A percentile compares a stretch with the other conserved stretches of the same genome.
These are phyloP conservation scores for Diachasma alloeum DNA, from an alignment of 1,140 invertebrate species.

Conservation along the genomic window DNA sequence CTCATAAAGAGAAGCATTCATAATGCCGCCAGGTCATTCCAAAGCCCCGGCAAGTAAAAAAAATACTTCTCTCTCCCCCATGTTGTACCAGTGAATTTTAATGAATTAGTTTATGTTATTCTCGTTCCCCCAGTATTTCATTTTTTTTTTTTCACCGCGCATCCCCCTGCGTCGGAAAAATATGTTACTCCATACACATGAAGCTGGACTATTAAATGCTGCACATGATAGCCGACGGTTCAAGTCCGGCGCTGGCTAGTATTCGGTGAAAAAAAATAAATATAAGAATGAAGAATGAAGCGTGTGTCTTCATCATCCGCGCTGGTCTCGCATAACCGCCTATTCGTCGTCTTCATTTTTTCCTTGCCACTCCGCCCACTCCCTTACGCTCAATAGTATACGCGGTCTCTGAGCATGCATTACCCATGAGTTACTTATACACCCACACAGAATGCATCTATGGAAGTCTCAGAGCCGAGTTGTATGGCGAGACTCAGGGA, in stretches of 20 bases:
- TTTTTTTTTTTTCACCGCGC: not conserved
- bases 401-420: slow-evolving; percentile 16
- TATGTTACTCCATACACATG: not conserved
- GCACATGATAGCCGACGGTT: not conserved
- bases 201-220: not conserved
- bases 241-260: too few species aligned
- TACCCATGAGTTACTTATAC: slow-evolving; percentile 22
- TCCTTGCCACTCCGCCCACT: not conserved
- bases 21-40: not conserved
- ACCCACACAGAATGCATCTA: not conserved
- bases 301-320: not conserved
- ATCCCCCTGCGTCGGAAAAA: not conserved
- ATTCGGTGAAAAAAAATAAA: not conserved
- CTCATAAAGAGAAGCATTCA: not conserved
- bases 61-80: not conserved
- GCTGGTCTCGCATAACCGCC: not conserved
- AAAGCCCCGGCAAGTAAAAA: not conserved
- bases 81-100: not conserved
- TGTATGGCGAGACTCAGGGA: slow-evolving; percentile 23
- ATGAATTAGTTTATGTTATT: not conserved
- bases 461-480: not conserved
- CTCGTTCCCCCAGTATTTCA: not conserved
- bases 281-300: not conserved
- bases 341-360: not conserved
- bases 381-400: slow-evolving; percentile 14